Base-by-base conservation (phyloP, 2,888 invertebrate genomes). In the Oscheius sp. region DNA sequence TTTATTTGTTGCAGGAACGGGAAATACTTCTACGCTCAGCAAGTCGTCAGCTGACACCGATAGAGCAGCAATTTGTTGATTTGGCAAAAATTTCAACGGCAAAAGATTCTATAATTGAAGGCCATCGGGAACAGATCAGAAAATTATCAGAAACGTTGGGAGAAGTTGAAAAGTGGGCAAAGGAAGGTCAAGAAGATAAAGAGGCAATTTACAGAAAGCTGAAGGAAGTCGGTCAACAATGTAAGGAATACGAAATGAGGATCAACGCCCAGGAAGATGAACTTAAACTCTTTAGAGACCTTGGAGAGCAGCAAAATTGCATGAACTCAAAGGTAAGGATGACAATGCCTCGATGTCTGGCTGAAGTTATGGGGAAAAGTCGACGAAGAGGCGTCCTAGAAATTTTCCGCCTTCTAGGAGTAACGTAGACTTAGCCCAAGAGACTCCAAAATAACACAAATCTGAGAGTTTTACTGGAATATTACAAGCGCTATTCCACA, bases 31-130 rank as follows among this genome's bases (percentile, higher is more conserved):
- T 76, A 5, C 72, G 63, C 18, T 69, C 69, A 0, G 52, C 69
- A 27, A 53, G 12, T 43, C 77, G 45, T 56, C 74, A 59, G 58
- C 61, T 84, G 45, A 76, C 74, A 13, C 84, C 84, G 0, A 68
- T 85, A 53, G 85, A 86, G 55, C 82, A 83, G 73, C 85, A 86
- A 49, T 86, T 86, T 72, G 77, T 84, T 18, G 86, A 86, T 76
- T 75, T 85, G 72, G 82, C 83, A 5, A 73, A 78, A 21, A 85
- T 86, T 49, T 84, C 85, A 0, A 82, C 82, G 3, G 86, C 80
- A 13, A 86, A 86, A 64, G 86, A 86, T 72, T 74, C 81, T 13
- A 81, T 86, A 23, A 86, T 86, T 68, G 84, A 86, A n/a, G 69
- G 73, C 16, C 82, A 83, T 55, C 75, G 86, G 53, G 76, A 82